Evolutionary conservation across 2,888 invertebrate genomes (phyloP).

Genomic region (Dryocosmus kuriphilus): DNA sequence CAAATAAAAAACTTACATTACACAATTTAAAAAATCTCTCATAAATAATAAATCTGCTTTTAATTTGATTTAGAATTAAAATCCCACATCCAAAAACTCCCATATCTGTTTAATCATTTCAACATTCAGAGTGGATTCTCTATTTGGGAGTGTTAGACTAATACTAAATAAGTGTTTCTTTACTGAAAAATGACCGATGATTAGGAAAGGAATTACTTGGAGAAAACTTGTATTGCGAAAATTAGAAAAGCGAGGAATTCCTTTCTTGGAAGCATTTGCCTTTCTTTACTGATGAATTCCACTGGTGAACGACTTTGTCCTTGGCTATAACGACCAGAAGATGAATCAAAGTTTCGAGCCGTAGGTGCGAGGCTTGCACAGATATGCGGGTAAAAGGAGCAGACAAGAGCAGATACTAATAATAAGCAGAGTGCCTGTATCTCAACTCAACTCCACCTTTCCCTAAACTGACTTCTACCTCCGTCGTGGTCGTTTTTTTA

Average conservation of each 20-base stretch:
- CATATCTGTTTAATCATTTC: neutral
- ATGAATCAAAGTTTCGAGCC: constrained; percentile 47
- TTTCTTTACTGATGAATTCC: constrained; percentile 36
- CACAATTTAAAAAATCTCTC: too few species aligned
- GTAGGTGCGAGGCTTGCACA: constrained; percentile 44
- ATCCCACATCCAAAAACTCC: neutral
- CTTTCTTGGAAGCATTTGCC: constrained; percentile 35
- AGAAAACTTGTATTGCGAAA: constrained; percentile 32
- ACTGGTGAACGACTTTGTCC: constrained; percentile 44
- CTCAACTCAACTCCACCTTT: constrained; percentile 47
- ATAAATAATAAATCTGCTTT: too few species aligned
- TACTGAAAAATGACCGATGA: constrained; percentile 2
- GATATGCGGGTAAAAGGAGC: constrained; percentile 51
- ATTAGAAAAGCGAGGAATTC: constrained; percentile 35
- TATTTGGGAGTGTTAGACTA: neutral
- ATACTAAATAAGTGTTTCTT: neutral
- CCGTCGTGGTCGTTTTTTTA: constrained; percentile 56
- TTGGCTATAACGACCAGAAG: constrained; percentile 44
- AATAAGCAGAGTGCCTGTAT: constrained; percentile 44
- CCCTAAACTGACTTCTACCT: constrained; percentile 51
- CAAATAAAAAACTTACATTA: too few species aligned
- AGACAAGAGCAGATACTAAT: constrained; percentile 47
- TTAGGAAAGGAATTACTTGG: constrained; percentile 27
- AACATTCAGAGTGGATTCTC: neutral
- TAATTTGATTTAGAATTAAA: too few species aligned